A percentile compares a stretch with the other conserved stretches of the same genome.
Conservation (phyloP, 2,888 invertebrate species). For the Athalia cordata region DNA sequence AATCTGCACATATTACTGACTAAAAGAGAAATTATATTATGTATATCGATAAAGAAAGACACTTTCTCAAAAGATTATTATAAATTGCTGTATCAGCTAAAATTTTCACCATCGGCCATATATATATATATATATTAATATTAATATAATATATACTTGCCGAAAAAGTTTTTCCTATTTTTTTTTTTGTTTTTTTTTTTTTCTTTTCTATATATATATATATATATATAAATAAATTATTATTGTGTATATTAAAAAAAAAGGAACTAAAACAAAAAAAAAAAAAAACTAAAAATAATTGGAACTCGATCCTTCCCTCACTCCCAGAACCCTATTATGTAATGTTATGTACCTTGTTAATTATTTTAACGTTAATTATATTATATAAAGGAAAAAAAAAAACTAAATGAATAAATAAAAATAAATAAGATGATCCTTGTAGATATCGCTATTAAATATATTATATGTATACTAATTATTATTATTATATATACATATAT, state of each 20-base stretch:
- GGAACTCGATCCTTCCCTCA: background rate
- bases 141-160: too few species aligned
- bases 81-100: too few species aligned
- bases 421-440: constrained; percentile 55
- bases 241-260: constrained; percentile 51
- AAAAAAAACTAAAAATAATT: background rate
- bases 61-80: constrained; percentile 5
- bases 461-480: constrained; percentile 60
- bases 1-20: background rate
- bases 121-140: too few species aligned
- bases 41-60: background rate
- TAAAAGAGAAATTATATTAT: too few species aligned
- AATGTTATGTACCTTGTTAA: constrained; percentile 64
- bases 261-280: background rate
- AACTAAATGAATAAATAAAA: constrained; percentile 43
- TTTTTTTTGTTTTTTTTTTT: background rate
- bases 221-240: constrained; percentile 48
- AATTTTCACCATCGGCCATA: too few species aligned
- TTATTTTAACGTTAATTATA: constrained; percentile 60
- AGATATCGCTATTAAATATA: constrained; percentile 60
- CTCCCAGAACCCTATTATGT: constrained; percentile 60
- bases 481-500: constrained; percentile 59
- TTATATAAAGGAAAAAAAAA: constrained; percentile 45
- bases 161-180: background rate
- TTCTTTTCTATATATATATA: constrained; percentile 48